Percentiles rank a stretch among this genome's conserved stretches.
These are phyloP conservation scores for Brenthis hecate DNA, from an alignment of 2,888 invertebrate species.

Conservation along the genomic window DNA sequence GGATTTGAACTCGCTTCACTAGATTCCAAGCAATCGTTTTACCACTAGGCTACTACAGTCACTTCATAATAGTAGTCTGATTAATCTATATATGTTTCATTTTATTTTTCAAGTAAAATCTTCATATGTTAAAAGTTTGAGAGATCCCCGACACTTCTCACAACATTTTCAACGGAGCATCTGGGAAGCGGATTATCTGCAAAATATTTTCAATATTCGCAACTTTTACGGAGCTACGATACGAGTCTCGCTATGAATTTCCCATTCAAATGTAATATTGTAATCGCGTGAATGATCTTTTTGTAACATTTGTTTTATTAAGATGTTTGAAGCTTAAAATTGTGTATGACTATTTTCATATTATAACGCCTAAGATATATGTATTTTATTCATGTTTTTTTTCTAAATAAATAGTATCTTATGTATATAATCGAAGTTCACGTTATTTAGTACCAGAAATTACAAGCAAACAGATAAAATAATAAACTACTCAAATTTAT, in stretches of 20 bases:
- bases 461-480: no score
- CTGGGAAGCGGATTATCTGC: conserved; percentile 52
- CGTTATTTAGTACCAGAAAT: no score
- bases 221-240: conserved; percentile 43
- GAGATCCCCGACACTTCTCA: conserved; percentile 24
- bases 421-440: no score
- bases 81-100: neutral
- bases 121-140: neutral
- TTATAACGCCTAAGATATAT: no score
- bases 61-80: no score
- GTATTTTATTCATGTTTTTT: no score
- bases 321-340: neutral
- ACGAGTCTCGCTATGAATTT: conserved; percentile 21
- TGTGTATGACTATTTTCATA: no score
- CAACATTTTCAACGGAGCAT: conserved; percentile 33
- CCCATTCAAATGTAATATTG: conserved; percentile 23
- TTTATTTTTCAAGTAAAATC: neutral
- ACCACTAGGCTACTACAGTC: no score
- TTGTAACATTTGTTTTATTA: conserved; percentile 7
- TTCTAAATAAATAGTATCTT: no score
- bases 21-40: no score
- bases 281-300: conserved; percentile 19
- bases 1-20: no score
- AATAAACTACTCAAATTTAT: no score
- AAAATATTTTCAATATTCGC: conserved; percentile 69